Base-by-base conservation (phyloP, 2,113 vertebrate species). In the Anarhynchus alexandrinus region DNA sequence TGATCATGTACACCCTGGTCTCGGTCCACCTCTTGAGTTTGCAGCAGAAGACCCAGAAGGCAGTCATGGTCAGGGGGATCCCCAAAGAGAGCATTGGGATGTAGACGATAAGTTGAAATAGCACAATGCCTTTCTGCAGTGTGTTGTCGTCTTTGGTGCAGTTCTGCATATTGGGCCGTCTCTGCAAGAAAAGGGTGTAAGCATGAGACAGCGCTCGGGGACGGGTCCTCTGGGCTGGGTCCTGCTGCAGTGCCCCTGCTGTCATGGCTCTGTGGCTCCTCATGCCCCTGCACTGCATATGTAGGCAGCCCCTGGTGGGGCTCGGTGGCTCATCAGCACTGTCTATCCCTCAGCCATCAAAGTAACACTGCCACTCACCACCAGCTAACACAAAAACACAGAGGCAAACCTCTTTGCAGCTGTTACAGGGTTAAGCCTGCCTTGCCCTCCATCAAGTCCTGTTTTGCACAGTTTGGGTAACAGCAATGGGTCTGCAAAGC, bases 1-100 rank as follows among this genome's bases (percentile, higher is more conserved):
- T 98, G 91, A 92, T 96, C 97, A 98, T 98, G 93, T 98, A 99
- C 70, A 99, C 57, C 38, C 94, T 97, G 36, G 98, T 98, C 96
- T 98, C 98, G 0, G 97, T 98, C 98, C 98, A 98, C 2, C 38
- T 96, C 67, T 57, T 97, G 94, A 98, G 42, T 59, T 86, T 98
- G 83, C 78, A 81, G 94, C 96, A 98, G 92, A 99, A 98, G 30
- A 97, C 94, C 97, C 98, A 98, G 67, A 99, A 85, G 4, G 98
- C 98, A 58, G 96, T 22, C 0, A 34, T 2, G 2, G 98, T 99
- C 64, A 98, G 97, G 17, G 97, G 47, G 66, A 98, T 55, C 6
- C 98, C 98, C 32, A 98, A 54, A n/a, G 23, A 3, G 2, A 97
- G 6, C 40, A 93, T 51, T 2, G 97, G 91, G 66, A 92, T 45